Conservation (phyloP, 2,113 vertebrate species). For the Xerus inauris region DNA sequence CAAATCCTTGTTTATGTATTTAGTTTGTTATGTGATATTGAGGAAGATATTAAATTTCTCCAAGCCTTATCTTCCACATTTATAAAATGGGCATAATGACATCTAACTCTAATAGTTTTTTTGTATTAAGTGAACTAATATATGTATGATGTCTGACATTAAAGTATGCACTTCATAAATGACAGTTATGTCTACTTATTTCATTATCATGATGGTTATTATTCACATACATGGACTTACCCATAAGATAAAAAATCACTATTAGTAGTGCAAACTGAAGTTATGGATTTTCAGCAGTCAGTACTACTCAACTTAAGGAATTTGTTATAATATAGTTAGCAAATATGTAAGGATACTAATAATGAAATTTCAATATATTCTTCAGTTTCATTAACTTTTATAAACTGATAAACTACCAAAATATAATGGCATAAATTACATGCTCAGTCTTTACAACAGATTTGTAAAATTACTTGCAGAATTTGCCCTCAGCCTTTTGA, state of each 20-base stretch:
- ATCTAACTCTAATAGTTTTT: background rate
- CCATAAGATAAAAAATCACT: background rate
- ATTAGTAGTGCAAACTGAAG: background rate
- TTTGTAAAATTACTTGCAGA: constrained; percentile 48
- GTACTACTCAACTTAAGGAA: background rate
- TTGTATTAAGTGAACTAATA: background rate
- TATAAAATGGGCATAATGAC: background rate
- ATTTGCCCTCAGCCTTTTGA: background rate
- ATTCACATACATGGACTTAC: background rate
- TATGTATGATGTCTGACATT: background rate
- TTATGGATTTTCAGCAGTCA: background rate
- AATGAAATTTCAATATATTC: constrained; percentile 41
- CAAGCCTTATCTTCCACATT: background rate
- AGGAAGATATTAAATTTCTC: background rate
- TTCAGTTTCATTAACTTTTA: constrained; percentile 17
- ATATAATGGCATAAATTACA: constrained; percentile 1
- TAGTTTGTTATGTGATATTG: background rate
- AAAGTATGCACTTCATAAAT: background rate
- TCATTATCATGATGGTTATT: constrained; percentile 4
- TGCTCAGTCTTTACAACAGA: background rate
- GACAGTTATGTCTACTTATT: background rate
- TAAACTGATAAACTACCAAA: constrained; percentile 41
- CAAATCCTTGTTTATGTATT: background rate
- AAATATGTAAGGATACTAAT: constrained; percentile 14
- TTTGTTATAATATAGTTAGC: constrained; percentile 45